Percentiles rank a stretch among this genome's conserved stretches.
These are phyloP conservation scores for Pangasius mekongensis DNA, from an alignment of 2,797 vertebrate species.

Conservation along the genomic window DNA sequence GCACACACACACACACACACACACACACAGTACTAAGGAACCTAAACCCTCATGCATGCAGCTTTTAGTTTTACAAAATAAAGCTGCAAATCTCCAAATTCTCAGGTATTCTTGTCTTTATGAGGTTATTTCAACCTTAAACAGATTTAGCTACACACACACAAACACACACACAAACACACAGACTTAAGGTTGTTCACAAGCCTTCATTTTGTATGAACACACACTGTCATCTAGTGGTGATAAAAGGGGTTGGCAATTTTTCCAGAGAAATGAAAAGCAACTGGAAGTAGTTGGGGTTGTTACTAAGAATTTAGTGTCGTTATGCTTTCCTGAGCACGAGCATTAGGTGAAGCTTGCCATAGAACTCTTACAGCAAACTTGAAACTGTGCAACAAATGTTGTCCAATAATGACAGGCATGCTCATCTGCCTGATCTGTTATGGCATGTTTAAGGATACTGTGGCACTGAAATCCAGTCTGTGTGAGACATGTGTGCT, in stretches of 20 bases:
- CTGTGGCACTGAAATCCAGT: slow-evolving; percentile 74
- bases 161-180: background rate
- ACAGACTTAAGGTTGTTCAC: background rate
- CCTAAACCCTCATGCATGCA: no score
- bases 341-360: background rate
- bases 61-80: no score
- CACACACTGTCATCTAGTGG: slow-evolving; percentile 74
- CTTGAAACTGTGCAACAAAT: background rate
- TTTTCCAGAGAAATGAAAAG: slow-evolving; percentile 1
- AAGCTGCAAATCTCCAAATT: no score
- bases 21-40: no score
- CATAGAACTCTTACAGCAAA: background rate
- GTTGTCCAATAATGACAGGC: background rate
- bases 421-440: slow-evolving; percentile 70
- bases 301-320: background rate
- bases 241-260: background rate
- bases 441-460: slow-evolving; percentile 73
- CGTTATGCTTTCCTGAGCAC: background rate
- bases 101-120: background rate
- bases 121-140: background rate
- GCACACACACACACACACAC: background rate
- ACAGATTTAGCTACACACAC: background rate
- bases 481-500: slow-evolving; percentile 73
- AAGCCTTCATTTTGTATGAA: slow-evolving; percentile 27
- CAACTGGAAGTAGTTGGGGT: background rate